A percentile compares a stretch with the other conserved stretches of the same genome.
Conservation (phyloP, 2,113 vertebrate genomes). For the Rhombomys opimus region DNA sequence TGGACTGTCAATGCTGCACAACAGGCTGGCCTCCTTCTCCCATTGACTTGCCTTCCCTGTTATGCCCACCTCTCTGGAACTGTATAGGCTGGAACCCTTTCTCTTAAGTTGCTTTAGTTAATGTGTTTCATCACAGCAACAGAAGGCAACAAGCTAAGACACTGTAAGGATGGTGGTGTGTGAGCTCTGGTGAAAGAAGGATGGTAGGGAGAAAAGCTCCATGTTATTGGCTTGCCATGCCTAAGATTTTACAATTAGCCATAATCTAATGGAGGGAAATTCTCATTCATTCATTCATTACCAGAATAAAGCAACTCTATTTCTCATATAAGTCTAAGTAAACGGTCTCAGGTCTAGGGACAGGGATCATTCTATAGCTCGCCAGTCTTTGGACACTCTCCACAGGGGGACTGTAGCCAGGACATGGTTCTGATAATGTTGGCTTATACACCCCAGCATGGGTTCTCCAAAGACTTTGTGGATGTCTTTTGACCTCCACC, state of each 20-base stretch:
- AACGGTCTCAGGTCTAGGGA: not conserved
- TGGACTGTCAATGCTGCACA: too few relatives aligned
- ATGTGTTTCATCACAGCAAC: not conserved
- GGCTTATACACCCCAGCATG: accelerated
- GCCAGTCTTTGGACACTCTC: not conserved
- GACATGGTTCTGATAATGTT: not conserved
- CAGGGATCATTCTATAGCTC: accelerated
- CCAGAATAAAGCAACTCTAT: not conserved
- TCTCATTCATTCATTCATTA: not conserved
- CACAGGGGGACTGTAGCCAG: not conserved
- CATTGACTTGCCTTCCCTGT: too few relatives aligned
- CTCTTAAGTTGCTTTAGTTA: not conserved
- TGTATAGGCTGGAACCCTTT: not conserved
- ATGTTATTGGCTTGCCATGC: not conserved
- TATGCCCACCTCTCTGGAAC: not conserved
- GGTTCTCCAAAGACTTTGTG: not conserved
- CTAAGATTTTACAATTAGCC: not conserved
- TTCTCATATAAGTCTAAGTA: not conserved
- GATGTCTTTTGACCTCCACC: not conserved
- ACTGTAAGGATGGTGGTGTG: accelerated
- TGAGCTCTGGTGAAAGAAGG: not conserved
- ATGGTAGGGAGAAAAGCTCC: not conserved
- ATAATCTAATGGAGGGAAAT: not conserved
- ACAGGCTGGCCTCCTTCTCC: not conserved
- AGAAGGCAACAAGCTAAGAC: not conserved